phyloP scores from a whole-genome alignment of 2,888 invertebrate species.

The Phyto melanocephala region DNA sequence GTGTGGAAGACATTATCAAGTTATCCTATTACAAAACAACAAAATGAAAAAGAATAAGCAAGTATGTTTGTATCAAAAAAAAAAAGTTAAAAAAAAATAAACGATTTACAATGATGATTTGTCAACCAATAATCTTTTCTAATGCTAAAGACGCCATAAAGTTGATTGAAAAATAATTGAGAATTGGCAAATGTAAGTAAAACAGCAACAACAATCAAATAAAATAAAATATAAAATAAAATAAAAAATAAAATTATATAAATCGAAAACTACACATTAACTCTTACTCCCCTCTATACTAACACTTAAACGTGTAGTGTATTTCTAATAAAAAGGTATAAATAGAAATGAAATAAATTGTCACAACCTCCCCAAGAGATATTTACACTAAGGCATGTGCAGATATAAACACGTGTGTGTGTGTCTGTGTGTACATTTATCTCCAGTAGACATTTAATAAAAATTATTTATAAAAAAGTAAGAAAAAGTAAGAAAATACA shows the following conservation, averaged over 20 bases:
- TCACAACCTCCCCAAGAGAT: background rate
- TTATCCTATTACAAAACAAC: conserved; percentile 43
- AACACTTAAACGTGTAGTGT: background rate
- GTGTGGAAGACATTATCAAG: conserved; percentile 45
- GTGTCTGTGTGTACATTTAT: background rate
- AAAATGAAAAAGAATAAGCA: background rate
- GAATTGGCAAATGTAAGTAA: conserved; percentile 47
- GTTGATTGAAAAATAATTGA: conserved; percentile 59
- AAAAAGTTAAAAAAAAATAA: conserved; percentile 43
- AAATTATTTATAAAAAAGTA: background rate
- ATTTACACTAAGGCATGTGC: background rate
- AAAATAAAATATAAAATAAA: conserved; percentile 18
- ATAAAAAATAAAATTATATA: conserved; percentile 1
- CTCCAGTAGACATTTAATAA: conserved; percentile 34
- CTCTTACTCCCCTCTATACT: background rate
- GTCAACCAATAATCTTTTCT: conserved; percentile 55
- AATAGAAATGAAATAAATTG: conserved; percentile 17
- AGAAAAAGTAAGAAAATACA: conserved; percentile 10
- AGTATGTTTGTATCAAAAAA: too few species aligned
- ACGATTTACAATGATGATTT: conserved; percentile 48
- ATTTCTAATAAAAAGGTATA: background rate
- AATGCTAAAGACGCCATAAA: conserved; percentile 46
- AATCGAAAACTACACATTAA: background rate
- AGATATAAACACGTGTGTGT: background rate
- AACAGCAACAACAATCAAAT: conserved; percentile 1